A percentile compares a stretch with the other conserved stretches of the same genome.
phyloP scores from a whole-genome alignment of 1,140 invertebrate species.

The Sinonovacula constricta region DNA sequence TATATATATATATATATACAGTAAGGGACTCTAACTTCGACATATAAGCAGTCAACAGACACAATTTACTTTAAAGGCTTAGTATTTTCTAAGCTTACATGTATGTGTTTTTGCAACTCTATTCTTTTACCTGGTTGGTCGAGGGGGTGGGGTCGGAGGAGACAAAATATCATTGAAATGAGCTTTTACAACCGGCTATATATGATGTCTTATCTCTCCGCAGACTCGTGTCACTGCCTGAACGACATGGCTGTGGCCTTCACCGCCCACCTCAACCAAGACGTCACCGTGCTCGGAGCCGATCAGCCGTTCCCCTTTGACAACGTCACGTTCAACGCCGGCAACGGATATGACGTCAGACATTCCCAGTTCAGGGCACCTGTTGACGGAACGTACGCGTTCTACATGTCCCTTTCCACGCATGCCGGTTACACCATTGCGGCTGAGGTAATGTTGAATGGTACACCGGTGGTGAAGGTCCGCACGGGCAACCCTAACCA shows the following conservation, averaged over 20 bases:
- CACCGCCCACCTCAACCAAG: slow-evolving; percentile 39
- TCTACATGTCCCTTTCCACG: slow-evolving; percentile 22
- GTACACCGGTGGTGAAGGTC: slow-evolving; percentile 17
- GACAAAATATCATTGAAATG: background rate
- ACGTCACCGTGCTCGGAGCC: slow-evolving; percentile 21
- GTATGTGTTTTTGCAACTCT: too few species aligned
- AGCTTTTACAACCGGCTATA: background rate
- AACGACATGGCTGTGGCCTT: slow-evolving; percentile 17
- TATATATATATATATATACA: too few species aligned
- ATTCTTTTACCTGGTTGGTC: too few species aligned
- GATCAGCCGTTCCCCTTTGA: slow-evolving; percentile 39
- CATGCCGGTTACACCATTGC: slow-evolving; percentile 23
- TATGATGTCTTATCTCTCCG: background rate
- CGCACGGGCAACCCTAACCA: slow-evolving; percentile 32
- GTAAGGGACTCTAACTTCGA: background rate
- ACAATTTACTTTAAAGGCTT: background rate
- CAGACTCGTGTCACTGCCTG: slow-evolving; percentile 22
- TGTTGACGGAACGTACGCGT: slow-evolving; percentile 26
- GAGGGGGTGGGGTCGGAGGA: background rate
- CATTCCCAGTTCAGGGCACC: slow-evolving; percentile 44
- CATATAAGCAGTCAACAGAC: background rate
- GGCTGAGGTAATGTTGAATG: slow-evolving; percentile 30
- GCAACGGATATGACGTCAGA: slow-evolving; percentile 35
- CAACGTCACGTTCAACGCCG: slow-evolving; percentile 43
- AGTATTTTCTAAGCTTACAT: background rate